Evolutionary conservation across 2,797 vertebrate species (phyloP).

Genomic region (Acanthis flammea): DNA sequence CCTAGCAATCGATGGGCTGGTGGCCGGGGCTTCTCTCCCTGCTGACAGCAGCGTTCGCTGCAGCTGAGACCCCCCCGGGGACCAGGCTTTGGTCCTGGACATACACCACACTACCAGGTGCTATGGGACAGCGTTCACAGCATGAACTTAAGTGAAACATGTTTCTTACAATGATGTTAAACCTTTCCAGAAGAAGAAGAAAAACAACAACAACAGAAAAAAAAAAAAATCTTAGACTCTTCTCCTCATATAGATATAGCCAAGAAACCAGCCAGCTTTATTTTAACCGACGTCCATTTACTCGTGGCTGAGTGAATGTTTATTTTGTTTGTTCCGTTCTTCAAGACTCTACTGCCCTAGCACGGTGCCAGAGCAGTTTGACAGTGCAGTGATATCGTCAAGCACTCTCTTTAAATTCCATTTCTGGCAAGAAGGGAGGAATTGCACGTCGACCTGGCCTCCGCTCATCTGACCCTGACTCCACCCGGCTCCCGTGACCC

Average conservation of each 20-base stretch:
- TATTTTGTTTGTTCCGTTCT: not conserved
- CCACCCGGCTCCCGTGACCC: accelerated
- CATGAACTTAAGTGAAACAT: not conserved
- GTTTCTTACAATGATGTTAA: not conserved
- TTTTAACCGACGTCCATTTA: not conserved
- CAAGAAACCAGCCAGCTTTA: not conserved
- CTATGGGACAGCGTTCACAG: not conserved
- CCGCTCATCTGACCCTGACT: not conserved
- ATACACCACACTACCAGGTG: not conserved
- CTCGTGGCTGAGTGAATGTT: not conserved
- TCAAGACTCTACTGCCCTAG: not conserved
- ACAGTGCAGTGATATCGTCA: accelerated
- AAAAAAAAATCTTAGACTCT: not conserved
- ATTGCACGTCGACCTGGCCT: accelerated
- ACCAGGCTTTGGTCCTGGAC: not conserved
- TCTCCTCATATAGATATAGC: not conserved
- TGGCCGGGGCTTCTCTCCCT: not conserved
- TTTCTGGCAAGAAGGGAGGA: not conserved
- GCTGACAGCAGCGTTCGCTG: not conserved
- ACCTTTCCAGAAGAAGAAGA: not conserved
- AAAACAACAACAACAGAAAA: not conserved
- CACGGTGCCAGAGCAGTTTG: not conserved
- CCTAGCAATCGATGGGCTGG: not conserved
- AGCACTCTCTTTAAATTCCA: not conserved
- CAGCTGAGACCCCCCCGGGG: slow-evolving; percentile 11